Percentiles rank a stretch among this genome's conserved stretches.
Evolutionary conservation across 2,888 invertebrate species (phyloP).

Genomic region (Diarsia dahlii): DNA sequence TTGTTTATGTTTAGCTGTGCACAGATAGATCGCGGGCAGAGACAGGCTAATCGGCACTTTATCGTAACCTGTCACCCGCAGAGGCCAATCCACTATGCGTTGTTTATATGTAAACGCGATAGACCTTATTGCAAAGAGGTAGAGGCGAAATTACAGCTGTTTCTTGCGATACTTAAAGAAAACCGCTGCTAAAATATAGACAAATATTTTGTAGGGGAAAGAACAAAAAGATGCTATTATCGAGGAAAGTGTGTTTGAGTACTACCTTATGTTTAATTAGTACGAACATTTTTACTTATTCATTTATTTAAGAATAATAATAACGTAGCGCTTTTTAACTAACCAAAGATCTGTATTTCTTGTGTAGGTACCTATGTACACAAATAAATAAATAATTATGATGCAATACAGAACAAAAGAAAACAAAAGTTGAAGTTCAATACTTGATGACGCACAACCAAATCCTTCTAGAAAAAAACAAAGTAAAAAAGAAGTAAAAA

Average conservation of each 20-base stretch:
- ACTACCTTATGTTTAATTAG: constrained; percentile 16
- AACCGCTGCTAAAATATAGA: constrained; percentile 47
- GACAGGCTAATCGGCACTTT: constrained; percentile 86
- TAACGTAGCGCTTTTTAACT: no score
- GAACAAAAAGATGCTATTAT: constrained; percentile 49
- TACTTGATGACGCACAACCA: background rate
- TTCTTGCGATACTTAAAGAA: constrained; percentile 27
- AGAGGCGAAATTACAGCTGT: constrained; percentile 35
- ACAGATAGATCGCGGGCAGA: constrained; percentile 76
- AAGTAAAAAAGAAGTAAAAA: background rate
- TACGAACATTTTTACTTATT: background rate
- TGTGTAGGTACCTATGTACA: no score
- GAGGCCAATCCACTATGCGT: constrained; percentile 70
- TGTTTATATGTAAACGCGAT: constrained; percentile 61
- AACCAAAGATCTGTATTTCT: no score
- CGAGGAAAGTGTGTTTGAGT: constrained; percentile 29
- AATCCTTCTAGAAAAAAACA: background rate
- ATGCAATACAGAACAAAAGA: background rate
- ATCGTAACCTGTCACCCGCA: constrained; percentile 83
- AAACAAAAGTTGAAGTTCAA: background rate
- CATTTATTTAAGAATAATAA: background rate
- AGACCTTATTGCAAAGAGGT: constrained; percentile 51
- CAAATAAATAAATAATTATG: no score
- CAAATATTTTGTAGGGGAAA: constrained; percentile 47
- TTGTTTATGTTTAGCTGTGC: constrained; percentile 63